Base-by-base conservation (phyloP, 2,797 vertebrate species). In the Tadarida brasiliensis region DNA sequence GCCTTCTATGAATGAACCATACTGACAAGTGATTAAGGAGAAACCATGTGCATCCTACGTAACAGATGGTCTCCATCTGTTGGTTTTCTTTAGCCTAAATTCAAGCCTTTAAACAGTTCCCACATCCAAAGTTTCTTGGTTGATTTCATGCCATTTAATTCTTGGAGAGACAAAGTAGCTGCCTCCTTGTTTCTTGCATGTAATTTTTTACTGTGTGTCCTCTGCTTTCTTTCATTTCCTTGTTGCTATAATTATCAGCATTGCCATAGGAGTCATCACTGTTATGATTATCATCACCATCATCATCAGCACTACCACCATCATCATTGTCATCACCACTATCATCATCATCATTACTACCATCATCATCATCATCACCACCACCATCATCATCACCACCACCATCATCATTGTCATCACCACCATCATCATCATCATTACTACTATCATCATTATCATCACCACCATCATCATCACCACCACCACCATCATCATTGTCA, bases 401-500 rank as follows among this genome's bases (percentile, higher is more conserved):
- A n/a, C n/a, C n/a, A n/a, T n/a, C n/a, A n/a, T n/a, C n/a, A n/a
- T n/a, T n/a, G n/a, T n/a, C n/a, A n/a, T n/a, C n/a, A n/a, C n/a
- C n/a, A n/a, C n/a, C n/a, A n/a, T n/a, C n/a, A n/a, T n/a, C n/a
- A n/a, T n/a, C n/a, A n/a, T n/a, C n/a, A n/a, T n/a, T n/a, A n/a
- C n/a, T n/a, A n/a, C n/a, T n/a, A n/a, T n/a, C n/a, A n/a, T n/a
- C n/a, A n/a, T n/a, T n/a, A n/a, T n/a, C n/a, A n/a, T n/a, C n/a
- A n/a, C n/a, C n/a, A n/a, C n/a, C n/a, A n/a, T n/a, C n/a, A n/a
- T n/a, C n/a, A n/a, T n/a, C n/a, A n/a, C n/a, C n/a, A n/a, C n/a
- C n/a, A n/a, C 2, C 20, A 11, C 24, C 39, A 35, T 20, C 49
- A 20, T 2, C 57, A 57, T 1, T 15, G 28, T 9, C 3, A 0